These are phyloP conservation scores for Vollenhovia emeryi DNA, from an alignment of 1,140 invertebrate genomes.

Conservation along the genomic window DNA sequence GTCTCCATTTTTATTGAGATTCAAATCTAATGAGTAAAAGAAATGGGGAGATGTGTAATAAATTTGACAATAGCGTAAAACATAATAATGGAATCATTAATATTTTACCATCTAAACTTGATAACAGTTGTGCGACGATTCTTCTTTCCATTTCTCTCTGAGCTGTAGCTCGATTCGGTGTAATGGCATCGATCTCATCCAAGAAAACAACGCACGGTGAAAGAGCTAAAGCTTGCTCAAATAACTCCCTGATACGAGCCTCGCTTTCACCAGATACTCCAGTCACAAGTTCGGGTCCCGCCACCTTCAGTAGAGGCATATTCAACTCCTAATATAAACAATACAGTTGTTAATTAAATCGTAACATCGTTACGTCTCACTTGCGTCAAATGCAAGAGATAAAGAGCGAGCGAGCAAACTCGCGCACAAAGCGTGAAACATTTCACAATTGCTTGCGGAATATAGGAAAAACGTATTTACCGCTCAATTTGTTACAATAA, in stretches of 20 bases:
- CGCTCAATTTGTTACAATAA: constrained; percentile 22
- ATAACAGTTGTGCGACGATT: constrained; percentile 96
- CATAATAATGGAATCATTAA: not conserved
- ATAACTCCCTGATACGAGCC: constrained; percentile 95
- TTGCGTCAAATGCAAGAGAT: not conserved
- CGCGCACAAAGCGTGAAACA: no score
- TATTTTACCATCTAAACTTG: constrained; percentile 92
- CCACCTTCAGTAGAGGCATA: constrained; percentile 93
- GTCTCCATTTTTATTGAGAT: constrained; percentile 87
- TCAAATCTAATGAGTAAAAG: constrained; percentile 84
- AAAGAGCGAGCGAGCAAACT: constrained; percentile 8
- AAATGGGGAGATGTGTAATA: constrained; percentile 2
- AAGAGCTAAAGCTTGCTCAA: constrained; percentile 91
- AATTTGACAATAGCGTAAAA: not conserved
- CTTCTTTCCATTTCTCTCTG: constrained; percentile 97
- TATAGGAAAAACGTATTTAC: not conserved
- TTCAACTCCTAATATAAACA: constrained; percentile 85
- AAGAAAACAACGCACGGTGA: constrained; percentile 96
- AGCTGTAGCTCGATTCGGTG: constrained; percentile 93
- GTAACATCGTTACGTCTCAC: not conserved
- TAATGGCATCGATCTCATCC: constrained; percentile 97
- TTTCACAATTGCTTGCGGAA: not conserved
- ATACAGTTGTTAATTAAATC: constrained; percentile 6
- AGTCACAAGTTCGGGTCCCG: constrained; percentile 96
- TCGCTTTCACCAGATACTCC: constrained; percentile 98